Conservation (phyloP, 2,113 vertebrate species). For the Cyprinodon brontotheroides region DNA sequence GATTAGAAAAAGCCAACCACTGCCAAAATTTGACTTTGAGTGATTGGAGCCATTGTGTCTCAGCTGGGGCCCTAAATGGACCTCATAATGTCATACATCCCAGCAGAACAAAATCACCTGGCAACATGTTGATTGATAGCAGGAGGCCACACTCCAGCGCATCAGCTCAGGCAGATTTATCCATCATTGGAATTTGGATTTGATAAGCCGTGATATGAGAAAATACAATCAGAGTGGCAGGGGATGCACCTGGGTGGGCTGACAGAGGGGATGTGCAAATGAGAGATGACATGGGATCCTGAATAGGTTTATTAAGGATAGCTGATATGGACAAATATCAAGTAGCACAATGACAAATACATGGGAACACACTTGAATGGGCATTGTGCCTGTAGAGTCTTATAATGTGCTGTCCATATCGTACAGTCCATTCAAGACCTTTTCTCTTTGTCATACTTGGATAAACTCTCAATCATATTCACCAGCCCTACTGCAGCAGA, state of each 20-base stretch:
- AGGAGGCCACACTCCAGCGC: constrained; percentile 49
- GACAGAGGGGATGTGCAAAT: constrained; percentile 38
- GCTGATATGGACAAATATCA: constrained; percentile 56
- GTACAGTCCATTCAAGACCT: constrained; percentile 22
- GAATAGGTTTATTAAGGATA: constrained; percentile 60
- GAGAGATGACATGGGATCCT: constrained; percentile 58
- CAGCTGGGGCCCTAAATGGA: constrained; percentile 68
- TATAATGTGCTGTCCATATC: constrained; percentile 18
- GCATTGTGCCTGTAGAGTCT: constrained; percentile 31
- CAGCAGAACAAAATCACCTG: constrained; percentile 67
- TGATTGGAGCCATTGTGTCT: constrained; percentile 54
- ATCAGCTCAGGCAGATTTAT: constrained; percentile 70
- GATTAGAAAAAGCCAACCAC: constrained; percentile 28
- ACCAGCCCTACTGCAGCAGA: constrained; percentile 27
- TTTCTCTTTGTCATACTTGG: constrained; percentile 32
- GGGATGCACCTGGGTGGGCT: constrained; percentile 44
- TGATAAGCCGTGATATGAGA: constrained; percentile 68
- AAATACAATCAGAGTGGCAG: constrained; percentile 62
- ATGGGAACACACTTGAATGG: constrained; percentile 13
- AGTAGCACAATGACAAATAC: constrained; percentile 33
- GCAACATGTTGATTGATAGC: constrained; percentile 72
- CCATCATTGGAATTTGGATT: constrained; percentile 74
- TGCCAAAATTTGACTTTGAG: constrained; percentile 65
- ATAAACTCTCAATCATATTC: constrained; percentile 57
- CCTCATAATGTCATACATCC: constrained; percentile 68